Percentiles rank a stretch among this genome's conserved stretches.
phyloP scores from a whole-genome alignment of 30 jellyfish, hydroid and myxozoan genomes.

The Mastigias papua region DNA sequence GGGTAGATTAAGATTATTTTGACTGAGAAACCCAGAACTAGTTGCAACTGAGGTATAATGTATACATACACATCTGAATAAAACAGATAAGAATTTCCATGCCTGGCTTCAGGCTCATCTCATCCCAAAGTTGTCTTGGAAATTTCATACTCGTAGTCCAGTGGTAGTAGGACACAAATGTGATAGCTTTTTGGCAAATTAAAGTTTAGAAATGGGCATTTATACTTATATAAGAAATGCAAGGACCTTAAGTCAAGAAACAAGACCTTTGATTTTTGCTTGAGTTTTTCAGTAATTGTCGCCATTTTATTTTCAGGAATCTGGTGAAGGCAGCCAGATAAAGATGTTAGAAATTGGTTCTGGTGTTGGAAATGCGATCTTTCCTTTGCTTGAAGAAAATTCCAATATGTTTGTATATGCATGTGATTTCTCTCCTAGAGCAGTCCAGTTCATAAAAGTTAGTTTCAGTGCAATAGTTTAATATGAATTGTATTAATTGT shows the following conservation, averaged over 20 bases:
- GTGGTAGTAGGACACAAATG: no score
- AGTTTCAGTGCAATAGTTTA: not conserved
- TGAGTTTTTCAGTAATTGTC: not conserved
- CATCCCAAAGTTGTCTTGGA: no score
- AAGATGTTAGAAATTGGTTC: conserved; percentile 92
- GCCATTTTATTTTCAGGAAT: not conserved
- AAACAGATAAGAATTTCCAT: no score
- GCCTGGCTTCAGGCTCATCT: no score
- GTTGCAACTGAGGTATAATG: no score
- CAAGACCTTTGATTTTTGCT: not conserved
- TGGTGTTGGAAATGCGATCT: conserved; percentile 98
- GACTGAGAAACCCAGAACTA: no score
- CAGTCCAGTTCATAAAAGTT: conserved; percentile 90
- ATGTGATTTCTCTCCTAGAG: conserved; percentile 99
- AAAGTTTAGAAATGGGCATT: no score
- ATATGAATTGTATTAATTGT: no score
- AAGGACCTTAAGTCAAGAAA: not conserved
- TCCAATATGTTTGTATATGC: conserved; percentile 68
- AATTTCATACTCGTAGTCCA: no score
- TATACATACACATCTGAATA: no score
- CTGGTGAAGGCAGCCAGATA: not conserved
- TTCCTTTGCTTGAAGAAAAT: conserved; percentile 95
- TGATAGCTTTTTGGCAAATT: no score
- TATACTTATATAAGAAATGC: not conserved
- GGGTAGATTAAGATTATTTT: no score